Base-by-base conservation (phyloP, 2,797 vertebrate genomes). In the Sebastes matsubarae region DNA sequence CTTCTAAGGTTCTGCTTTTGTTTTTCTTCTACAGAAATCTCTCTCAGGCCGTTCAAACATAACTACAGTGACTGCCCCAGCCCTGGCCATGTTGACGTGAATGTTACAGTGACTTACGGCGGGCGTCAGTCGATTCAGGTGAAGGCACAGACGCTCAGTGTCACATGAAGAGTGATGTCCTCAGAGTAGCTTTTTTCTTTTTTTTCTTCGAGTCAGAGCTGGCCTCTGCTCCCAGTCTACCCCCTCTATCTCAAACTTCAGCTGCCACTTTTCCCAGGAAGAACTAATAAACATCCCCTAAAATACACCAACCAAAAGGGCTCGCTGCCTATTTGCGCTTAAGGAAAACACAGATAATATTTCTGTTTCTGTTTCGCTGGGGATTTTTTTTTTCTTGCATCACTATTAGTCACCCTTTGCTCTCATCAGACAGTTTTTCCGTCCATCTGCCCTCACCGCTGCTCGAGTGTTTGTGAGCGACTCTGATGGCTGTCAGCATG, bases 401-500 rank as follows among this genome's bases (percentile, higher is more conserved):
- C 83, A 81, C 68, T 27, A 77, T 87, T 88, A 86, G 81, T 87
- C 90, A 87, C 70, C 80, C 68, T 76, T 52, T 59, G 72, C 79
- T 75, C 61, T 58, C 67, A 68, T 66, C 81, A 80, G 81, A 77
- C 81, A 66, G 34, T 89, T 92, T 54, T 86, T 77, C 83, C 82
- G 1, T 81, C 75, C 77, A 13, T 72, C 81, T 65, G 77, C 34
- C 70, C 38, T 57, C 58, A 13, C 50, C 69, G 1, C 81, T 52
- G 63, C 79, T 89, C 70, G 3, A 14, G 82, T 77, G 63, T 71
- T 81, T 54, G 77, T 65, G 72, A 80, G 79, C 34, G 2, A 77
- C 71, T 83, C 90, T 30, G 74, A 97, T 97, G 96, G 96, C 98
- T 85, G 94, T 98, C 91, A 98, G 96, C 93, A 96, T 99, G 94